phyloP scores from a whole-genome alignment of 1,140 invertebrate genomes.

The Sinonovacula constricta region DNA sequence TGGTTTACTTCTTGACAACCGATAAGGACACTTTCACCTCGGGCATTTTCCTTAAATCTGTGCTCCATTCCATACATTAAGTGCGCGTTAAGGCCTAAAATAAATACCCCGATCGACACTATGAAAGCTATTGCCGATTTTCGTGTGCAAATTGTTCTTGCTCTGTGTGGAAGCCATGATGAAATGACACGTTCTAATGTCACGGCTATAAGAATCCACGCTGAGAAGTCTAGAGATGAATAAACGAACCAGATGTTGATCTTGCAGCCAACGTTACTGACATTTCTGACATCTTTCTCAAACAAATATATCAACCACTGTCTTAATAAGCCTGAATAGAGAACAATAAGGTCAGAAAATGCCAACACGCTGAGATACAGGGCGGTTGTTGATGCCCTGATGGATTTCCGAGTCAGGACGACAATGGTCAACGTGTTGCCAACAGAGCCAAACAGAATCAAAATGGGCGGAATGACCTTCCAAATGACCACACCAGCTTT shows the following conservation, averaged over 20 bases:
- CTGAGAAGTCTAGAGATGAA: constrained; percentile 56
- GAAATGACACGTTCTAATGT: constrained; percentile 66
- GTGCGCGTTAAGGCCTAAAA: constrained; percentile 58
- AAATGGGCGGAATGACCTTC: constrained; percentile 49
- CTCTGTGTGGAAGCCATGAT: constrained; percentile 59
- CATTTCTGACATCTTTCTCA: constrained; percentile 49
- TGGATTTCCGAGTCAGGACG: constrained; percentile 50
- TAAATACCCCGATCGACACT: constrained; percentile 29
- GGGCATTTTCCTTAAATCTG: not conserved
- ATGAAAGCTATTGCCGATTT: constrained; percentile 41
- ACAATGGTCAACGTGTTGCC: constrained; percentile 61
- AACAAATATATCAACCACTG: constrained; percentile 55
- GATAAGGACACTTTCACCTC: not conserved
- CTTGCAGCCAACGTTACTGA: constrained; percentile 50
- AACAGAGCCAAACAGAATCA: constrained; percentile 56
- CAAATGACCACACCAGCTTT: constrained; percentile 34
- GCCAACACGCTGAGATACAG: constrained; percentile 57
- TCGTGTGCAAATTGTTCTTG: constrained; percentile 49
- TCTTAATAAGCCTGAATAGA: constrained; percentile 63
- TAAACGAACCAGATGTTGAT: constrained; percentile 61
- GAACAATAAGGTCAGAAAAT: constrained; percentile 55
- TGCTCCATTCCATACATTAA: constrained; percentile 53
- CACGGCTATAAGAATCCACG: constrained; percentile 67
- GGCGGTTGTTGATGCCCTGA: constrained; percentile 40
- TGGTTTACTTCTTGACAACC: constrained; percentile 2